Evolutionary conservation across 2,113 vertebrate genomes (phyloP).

Genomic region (Cynopterus brachyotis): DNA sequence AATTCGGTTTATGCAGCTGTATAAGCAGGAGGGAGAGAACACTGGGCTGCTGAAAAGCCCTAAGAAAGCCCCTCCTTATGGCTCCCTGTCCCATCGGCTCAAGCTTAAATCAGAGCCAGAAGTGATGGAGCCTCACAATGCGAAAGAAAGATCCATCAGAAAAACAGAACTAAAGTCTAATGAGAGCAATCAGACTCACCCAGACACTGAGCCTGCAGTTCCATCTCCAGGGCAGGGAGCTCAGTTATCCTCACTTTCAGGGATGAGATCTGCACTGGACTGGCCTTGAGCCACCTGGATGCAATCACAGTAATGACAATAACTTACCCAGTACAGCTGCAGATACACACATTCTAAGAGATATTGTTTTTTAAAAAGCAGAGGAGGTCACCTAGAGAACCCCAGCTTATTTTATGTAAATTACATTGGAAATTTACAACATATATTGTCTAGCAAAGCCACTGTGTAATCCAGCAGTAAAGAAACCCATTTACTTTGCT

Average conservation of each 20-base stretch:
- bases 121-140: neutral
- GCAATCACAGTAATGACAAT: neutral
- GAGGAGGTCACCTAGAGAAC: neutral
- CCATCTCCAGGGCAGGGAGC: neutral
- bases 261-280: neutral
- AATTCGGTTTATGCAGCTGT: constrained; percentile 50
- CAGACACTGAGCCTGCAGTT: neutral
- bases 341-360: neutral
- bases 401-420: neutral
- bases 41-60: neutral
- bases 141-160: neutral
- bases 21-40: neutral
- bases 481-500: neutral
- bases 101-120: constrained; percentile 31
- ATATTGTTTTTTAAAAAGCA: neutral
- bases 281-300: neutral
- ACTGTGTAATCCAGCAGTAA: neutral
- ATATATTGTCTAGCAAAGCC: neutral
- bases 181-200: neutral
- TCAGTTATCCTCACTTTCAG: neutral
- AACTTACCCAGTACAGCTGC: neutral
- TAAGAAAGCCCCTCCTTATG: neutral
- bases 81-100: neutral
- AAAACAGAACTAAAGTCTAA: constrained; percentile 31
- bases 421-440: neutral